Base-by-base conservation (phyloP, 2,888 invertebrate genomes). In the Calameuta idolon region DNA sequence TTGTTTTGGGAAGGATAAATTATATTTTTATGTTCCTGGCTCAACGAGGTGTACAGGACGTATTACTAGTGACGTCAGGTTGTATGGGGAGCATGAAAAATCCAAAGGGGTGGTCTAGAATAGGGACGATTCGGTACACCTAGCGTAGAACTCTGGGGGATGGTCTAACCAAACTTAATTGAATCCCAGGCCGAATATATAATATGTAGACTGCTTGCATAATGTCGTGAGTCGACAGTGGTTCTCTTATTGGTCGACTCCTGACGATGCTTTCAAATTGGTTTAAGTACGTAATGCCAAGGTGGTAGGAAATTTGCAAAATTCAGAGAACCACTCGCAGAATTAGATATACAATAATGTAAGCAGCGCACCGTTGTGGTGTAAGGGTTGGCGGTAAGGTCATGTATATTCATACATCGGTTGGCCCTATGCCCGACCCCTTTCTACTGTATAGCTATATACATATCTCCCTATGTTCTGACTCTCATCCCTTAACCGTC, bases 331-430 rank as follows among this genome's bases (percentile, higher is more conserved):
- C 90, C 90, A 79, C 86, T 86, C 87, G 87, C 86, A 86, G 91
- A 91, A 91, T 91, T 91, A 91, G 91, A 91, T 91, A 91, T 91
- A 91, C 91, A 91, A 91, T 91, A 91, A 91, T 91, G 91, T 91
- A 91, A 91, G 91, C 91, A 90, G 90, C 91, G 88, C 89, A 87
- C 86, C 88, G 90, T 88, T 90, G 90, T 87, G 90, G 91, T 89
- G 90, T 88, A 90, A 91, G 91, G 91, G 90, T 89, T 90, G 88
- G 89, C 83, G 87, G 90, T 88, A 88, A 89, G 90, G 91, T 91
- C 91, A 91, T 91, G 91, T 91, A 91, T 91, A 91, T 91, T 91
- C 91, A 91, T 91, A 90, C 89, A 89, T 89, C 87, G 88, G 88
- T 85, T 88, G 87, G 83, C 77, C 55, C 80, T 82, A 79, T 86